Conservation (phyloP, 92 coral and sea anemone genomes). For the Bergia sp. region DNA sequence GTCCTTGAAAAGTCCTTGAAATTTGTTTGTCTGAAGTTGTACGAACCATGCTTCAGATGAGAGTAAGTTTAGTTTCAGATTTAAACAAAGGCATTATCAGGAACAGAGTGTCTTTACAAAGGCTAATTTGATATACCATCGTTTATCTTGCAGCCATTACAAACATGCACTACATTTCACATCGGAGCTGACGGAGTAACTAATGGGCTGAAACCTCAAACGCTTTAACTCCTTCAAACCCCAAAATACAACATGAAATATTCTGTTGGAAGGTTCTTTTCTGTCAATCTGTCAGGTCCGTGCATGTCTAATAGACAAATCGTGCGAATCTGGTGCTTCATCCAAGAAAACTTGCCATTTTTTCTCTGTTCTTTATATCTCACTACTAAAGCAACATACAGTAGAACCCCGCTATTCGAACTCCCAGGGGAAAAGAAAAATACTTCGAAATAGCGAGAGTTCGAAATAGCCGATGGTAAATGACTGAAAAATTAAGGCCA, state of each 20-base stretch:
- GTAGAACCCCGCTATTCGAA: too few species aligned
- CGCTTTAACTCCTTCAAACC: neutral
- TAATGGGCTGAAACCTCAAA: neutral
- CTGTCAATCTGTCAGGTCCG: neutral
- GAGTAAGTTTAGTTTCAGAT: too few species aligned
- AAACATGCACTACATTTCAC: neutral
- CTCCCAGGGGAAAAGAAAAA: too few species aligned
- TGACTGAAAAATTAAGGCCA: too few species aligned
- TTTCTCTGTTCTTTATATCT: neutral
- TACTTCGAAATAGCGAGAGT: too few species aligned
- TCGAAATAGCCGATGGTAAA: too few species aligned
- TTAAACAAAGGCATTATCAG: too few species aligned
- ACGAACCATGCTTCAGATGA: too few species aligned
- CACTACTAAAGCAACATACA: neutral
- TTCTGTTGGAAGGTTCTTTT: neutral
- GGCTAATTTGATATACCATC: neutral
- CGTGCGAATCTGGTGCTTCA: neutral
- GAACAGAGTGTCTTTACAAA: too few species aligned
- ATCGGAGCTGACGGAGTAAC: conserved; percentile 37
- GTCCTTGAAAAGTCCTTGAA: too few species aligned
- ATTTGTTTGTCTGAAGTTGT: too few species aligned
- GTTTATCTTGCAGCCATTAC: conserved; percentile 45
- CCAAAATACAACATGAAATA: neutral
- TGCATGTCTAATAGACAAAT: too few species aligned
- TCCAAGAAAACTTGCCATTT: neutral